Evolutionary conservation across 2,888 invertebrate genomes (phyloP), one percentile per base, ranked within the genome.

Genomic region (Hemaris fuciformis): DNA sequence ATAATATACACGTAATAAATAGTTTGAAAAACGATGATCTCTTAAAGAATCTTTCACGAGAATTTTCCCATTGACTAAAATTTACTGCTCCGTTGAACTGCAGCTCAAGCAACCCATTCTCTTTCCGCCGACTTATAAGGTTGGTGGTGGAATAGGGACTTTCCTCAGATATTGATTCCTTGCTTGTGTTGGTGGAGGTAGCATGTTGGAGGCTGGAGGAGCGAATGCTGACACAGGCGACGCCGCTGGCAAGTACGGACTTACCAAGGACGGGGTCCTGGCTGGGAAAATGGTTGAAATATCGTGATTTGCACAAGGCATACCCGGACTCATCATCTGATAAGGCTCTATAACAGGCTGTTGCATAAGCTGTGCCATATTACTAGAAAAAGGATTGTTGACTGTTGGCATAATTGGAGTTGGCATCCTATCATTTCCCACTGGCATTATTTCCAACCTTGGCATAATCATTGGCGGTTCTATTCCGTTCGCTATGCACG

Each of bases 81-180:
- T 0, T 31, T n/a, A 38, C 3, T 38, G 10, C 38, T n/a, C n/a
- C n/a, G 3, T 2, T 38, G n/a, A n/a, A 10, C 38, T 38, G n/a
- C n/a, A n/a, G n/a, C n/a, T 15, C 8, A 1, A n/a, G n/a, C n/a
- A n/a, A n/a, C n/a, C n/a, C 22, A 20, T 31, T 57, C 15, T 20
- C 6, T 38, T n/a, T n/a, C n/a, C n/a, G n/a, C 13, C 8, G 18
- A 3, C 4, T 59, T 71, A 80, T 41, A 80, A 59, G 31, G 75
- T 74, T 3, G 80, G 81, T 0, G 81, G 81, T 0, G 81, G 81
- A 27, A 83, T 80, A 1, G 80, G 77, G 22, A 83, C 74, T 60
- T 64, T 62, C 48, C 64, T 71, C 22, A 42, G 45, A 46, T 53
- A 61, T 18, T 85, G 81, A 13, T 80, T 80, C 41, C 79, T 78